These are phyloP conservation scores for Ips typographus DNA, from an alignment of 1,140 invertebrate genomes.

Conservation along the genomic window DNA sequence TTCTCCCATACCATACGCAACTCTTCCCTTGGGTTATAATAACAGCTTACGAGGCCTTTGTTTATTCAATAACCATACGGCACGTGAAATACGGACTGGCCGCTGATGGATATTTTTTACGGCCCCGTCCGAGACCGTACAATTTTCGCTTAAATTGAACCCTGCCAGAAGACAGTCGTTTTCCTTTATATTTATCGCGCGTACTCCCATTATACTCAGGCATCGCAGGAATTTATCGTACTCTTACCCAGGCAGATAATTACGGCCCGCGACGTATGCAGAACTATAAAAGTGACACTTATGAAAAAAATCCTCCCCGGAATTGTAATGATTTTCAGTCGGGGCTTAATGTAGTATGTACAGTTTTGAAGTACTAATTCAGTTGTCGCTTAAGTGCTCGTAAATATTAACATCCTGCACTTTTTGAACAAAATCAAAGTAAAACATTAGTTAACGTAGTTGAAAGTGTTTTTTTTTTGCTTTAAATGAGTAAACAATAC, in stretches of 20 bases:
- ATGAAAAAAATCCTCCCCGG: too few relatives aligned
- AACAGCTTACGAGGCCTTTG: conserved; percentile 8
- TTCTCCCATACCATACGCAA: background rate
- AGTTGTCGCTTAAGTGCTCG: too few relatives aligned
- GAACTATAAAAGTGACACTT: conserved; percentile 10
- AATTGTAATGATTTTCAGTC: too few relatives aligned
- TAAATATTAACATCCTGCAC: too few relatives aligned
- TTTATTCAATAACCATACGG: conserved; percentile 24
- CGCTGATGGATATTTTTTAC: conserved; percentile 35
- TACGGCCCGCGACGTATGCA: conserved; percentile 9
- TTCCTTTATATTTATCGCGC: conserved; percentile 14
- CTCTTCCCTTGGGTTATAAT: conserved; percentile 1
- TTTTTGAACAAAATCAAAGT: too few relatives aligned
- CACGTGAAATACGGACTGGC: conserved; percentile 31
- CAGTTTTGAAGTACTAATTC: too few relatives aligned
- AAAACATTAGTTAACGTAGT: too few relatives aligned
- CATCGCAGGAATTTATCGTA: conserved; percentile 14
- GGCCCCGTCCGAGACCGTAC: conserved; percentile 21
- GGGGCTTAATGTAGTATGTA: too few relatives aligned
- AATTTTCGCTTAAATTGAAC: conserved; percentile 37
- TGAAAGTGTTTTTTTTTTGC: too few relatives aligned
- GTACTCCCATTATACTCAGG: conserved; percentile 22
- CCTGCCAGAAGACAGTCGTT: conserved; percentile 25
- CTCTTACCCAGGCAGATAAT: conserved; percentile 7
- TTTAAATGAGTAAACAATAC: too few relatives aligned